A percentile compares a stretch with the other conserved stretches of the same genome.
phyloP scores from a whole-genome alignment of 2,113 vertebrate species.

The Sarotherodon lohbergeri region DNA sequence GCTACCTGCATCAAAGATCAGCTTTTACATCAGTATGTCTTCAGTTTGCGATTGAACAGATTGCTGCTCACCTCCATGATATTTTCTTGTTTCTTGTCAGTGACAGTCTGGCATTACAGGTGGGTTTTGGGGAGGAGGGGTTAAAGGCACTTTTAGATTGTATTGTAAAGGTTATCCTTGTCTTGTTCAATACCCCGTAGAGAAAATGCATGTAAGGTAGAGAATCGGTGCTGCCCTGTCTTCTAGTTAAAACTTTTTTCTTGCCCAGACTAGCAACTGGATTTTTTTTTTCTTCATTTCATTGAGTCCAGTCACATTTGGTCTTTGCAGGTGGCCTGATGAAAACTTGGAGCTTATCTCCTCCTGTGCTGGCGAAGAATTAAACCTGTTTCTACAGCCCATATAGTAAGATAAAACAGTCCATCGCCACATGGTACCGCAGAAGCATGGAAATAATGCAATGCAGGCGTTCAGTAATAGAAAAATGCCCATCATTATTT shows the following conservation, averaged over 20 bases:
- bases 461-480: constrained; percentile 7
- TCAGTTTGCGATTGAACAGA: background rate
- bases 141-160: background rate
- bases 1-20: background rate
- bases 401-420: constrained; percentile 12
- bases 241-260: background rate
- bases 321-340: constrained; percentile 10
- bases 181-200: background rate
- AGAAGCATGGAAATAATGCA: constrained; percentile 20
- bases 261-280: background rate
- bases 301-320: background rate
- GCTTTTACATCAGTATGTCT: background rate
- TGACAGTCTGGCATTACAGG: background rate
- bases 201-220: background rate
- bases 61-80: background rate
- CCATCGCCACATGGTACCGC: constrained; percentile 8
- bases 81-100: background rate
- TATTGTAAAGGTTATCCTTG: background rate
- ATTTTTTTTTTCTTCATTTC: accelerated
- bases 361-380: background rate
- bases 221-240: background rate
- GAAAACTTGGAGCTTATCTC: constrained; percentile 42
- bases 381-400: background rate
- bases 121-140: background rate
- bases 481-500: constrained; percentile 45